Base-by-base conservation (phyloP, 2,113 vertebrate genomes). In the Sphyrna mokarran region DNA sequence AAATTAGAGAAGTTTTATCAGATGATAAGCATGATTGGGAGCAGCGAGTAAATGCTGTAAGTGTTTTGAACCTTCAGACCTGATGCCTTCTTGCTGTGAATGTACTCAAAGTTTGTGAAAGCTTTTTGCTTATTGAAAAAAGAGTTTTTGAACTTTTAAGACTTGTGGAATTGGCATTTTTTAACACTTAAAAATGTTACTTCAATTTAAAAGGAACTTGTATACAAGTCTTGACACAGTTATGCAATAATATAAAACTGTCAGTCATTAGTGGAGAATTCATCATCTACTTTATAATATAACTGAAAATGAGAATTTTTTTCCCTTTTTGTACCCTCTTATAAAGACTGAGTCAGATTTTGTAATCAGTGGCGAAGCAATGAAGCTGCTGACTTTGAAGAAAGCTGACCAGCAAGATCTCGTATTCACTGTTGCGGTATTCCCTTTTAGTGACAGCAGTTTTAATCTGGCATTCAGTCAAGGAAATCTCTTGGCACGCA, bases 21-120 rank as follows among this genome's bases (percentile, higher is more conserved):
- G 99, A 99, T 96, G 99, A 99, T 95, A 99, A 99, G 95, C 99
- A 99, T 5, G 99, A 99, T 97, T 99, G 99, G 99, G 99, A 99
- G 95, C 99, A 99, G 97, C 97, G 99, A 96, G 98, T 99, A 70
- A 97, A 97, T 0, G 99, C 99, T 78, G 99, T 99, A 98, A 98
- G 98, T 95, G 26, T 16, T 0, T 93, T 94, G 94, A 95, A 18
- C 69, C 66, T 76, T 29, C 43, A 76, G 23, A 37, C 40, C 13
- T 66, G 29, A 37, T 63, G 29, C 22, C n/a, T 61, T 22, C 11
- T 7, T 91, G 0, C 1, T 20, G 18, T 91, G 29, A 16, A n/a
- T 18, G 29, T 91, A 1, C 63, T 66, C 61, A 66, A 11, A 18
- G 33, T 63, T 91, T 63, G 58, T 13, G 63, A 63, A 91, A n/a